These are phyloP conservation scores for Capromys pilorides DNA, from an alignment of 2,797 vertebrate species.

Conservation along the genomic window DNA sequence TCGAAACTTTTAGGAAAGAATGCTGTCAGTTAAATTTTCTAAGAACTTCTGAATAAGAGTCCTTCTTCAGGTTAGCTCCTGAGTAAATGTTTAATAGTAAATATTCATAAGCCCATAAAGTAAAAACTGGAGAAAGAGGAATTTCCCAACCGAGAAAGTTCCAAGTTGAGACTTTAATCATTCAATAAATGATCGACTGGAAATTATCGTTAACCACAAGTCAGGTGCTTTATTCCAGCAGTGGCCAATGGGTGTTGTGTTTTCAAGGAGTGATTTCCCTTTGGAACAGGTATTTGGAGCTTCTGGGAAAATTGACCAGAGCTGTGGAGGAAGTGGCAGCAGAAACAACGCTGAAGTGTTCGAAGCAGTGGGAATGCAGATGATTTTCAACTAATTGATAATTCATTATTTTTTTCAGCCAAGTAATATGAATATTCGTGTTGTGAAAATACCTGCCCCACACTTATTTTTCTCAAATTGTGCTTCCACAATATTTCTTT, in stretches of 20 bases:
- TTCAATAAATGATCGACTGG: background rate
- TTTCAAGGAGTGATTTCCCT: background rate
- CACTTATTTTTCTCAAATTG: background rate
- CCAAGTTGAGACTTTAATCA: background rate
- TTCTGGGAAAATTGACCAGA: constrained; percentile 88
- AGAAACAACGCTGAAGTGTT: constrained; percentile 88
- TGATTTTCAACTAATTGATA: constrained; percentile 81
- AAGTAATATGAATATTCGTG: background rate
- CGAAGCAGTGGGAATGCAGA: constrained; percentile 87
- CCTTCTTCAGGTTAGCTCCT: background rate
- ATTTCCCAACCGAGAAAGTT: too few relatives aligned
- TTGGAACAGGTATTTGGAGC: constrained; percentile 85
- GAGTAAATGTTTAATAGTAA: background rate
- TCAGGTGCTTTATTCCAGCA: background rate
- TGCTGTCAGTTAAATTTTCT: background rate
- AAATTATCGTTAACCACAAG: background rate
- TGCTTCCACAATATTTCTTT: background rate
- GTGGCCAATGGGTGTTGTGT: background rate
- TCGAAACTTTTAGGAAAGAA: background rate
- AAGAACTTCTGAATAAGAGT: background rate
- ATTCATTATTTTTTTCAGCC: background rate
- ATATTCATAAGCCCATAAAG: background rate
- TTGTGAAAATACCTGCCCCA: background rate
- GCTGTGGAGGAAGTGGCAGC: constrained; percentile 91
- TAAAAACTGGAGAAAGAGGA: background rate